Conservation (phyloP, 2,113 vertebrate genomes). For the Amazona vittata region DNA sequence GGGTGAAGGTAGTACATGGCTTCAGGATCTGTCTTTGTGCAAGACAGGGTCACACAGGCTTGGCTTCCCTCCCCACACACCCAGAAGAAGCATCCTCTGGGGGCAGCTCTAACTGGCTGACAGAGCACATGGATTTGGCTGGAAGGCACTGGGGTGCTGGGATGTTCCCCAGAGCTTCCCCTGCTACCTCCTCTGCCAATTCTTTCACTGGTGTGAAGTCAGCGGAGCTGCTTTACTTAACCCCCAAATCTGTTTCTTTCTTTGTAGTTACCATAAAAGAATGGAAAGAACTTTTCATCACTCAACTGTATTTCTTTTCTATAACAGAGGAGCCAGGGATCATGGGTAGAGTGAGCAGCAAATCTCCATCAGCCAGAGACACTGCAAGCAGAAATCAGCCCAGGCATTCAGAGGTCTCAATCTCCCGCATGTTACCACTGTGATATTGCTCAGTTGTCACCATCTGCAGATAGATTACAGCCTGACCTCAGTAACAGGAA, state of each 20-base stretch:
- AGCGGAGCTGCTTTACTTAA: background rate
- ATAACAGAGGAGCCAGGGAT: background rate
- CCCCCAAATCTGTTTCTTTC: background rate
- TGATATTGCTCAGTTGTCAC: slow-evolving; percentile 52
- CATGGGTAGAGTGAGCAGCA: background rate
- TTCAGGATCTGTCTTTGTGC: background rate
- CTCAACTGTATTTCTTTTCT: background rate
- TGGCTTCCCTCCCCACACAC: background rate
- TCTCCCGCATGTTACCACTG: background rate
- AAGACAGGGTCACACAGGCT: background rate
- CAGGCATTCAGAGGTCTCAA: slow-evolving; percentile 49
- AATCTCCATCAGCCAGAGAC: slow-evolving; percentile 39
- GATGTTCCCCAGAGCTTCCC: background rate
- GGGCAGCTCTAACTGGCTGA: background rate
- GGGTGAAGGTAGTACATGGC: background rate
- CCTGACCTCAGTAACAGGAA: slow-evolving; percentile 41
- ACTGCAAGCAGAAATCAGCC: slow-evolving; percentile 31
- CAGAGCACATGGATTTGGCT: accelerated
- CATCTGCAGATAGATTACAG: slow-evolving; percentile 36
- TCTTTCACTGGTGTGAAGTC: background rate
- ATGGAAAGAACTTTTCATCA: background rate
- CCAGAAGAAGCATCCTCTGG: accelerated
- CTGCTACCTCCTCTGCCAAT: background rate
- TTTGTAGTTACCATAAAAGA: background rate
- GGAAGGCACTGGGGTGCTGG: background rate